phyloP scores from a whole-genome alignment of 2,113 vertebrate genomes.

The Rhodinocichla rosea region DNA sequence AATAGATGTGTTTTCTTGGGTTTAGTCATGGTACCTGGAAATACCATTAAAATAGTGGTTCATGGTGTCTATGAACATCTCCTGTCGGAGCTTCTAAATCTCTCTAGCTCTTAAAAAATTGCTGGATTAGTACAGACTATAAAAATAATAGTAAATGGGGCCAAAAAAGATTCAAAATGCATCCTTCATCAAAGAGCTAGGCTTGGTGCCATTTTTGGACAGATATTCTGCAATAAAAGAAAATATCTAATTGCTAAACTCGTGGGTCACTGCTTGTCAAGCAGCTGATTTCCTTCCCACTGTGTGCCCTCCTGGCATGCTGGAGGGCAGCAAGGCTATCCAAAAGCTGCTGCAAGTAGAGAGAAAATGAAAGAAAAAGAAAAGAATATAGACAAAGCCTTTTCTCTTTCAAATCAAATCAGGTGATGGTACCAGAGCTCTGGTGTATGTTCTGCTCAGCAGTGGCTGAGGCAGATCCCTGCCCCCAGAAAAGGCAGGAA shows the following conservation, averaged over 20 bases:
- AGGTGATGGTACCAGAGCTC: neutral
- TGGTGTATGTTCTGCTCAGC: neutral
- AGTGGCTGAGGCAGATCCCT: neutral
- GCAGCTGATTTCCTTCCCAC: neutral
- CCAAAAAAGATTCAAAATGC: neutral
- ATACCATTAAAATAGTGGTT: neutral
- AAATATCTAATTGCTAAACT: neutral
- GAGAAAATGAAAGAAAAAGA: neutral
- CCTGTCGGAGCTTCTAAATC: neutral
- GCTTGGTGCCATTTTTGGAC: neutral
- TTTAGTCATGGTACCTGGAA: neutral
- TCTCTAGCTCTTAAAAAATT: neutral
- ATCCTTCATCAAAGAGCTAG: neutral
- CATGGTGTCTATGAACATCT: neutral
- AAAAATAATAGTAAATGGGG: neutral
- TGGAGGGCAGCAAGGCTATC: neutral
- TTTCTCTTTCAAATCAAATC: neutral
- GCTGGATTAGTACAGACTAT: neutral
- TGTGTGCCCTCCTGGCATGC: neutral
- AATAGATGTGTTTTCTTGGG: neutral
- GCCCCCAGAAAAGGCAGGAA: neutral
- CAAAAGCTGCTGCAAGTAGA: neutral
- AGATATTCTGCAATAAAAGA: neutral
- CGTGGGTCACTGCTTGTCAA: neutral
- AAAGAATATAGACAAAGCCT: neutral